These are phyloP conservation scores for Morinoia aosen DNA, from an alignment of 2,888 invertebrate genomes.

Conservation along the genomic window DNA sequence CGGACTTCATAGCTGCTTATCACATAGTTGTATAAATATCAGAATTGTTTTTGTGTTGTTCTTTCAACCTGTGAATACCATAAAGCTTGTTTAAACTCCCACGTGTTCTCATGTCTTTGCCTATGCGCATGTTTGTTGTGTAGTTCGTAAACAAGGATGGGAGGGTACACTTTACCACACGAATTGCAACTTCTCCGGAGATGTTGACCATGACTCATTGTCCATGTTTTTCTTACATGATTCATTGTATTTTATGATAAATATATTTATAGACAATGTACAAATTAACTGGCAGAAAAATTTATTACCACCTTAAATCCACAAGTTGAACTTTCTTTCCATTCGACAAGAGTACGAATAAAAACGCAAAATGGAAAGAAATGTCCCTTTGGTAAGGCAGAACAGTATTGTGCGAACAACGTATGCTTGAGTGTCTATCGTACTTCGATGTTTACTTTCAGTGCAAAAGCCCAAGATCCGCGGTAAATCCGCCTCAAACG, in stretches of 20 bases:
- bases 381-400: too few species aligned
- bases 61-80: neutral
- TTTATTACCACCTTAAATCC: too few species aligned
- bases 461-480: neutral
- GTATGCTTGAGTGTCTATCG: neutral
- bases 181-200: neutral
- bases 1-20: neutral
- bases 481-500: neutral
- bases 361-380: too few species aligned
- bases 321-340: too few species aligned
- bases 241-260: neutral
- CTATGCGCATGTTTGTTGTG: neutral
- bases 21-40: neutral
- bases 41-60: neutral
- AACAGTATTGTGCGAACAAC: neutral
- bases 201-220: too few species aligned
- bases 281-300: too few species aligned
- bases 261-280: too few species aligned
- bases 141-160: neutral
- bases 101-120: neutral
- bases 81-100: neutral
- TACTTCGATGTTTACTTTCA: neutral
- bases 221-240: too few species aligned
- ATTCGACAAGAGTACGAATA: too few species aligned
- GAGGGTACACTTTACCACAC: neutral